A percentile compares a stretch with the other conserved stretches of the same genome.
Evolutionary conservation across 2,113 vertebrate genomes (phyloP).

Genomic region (Struthio camelus): DNA sequence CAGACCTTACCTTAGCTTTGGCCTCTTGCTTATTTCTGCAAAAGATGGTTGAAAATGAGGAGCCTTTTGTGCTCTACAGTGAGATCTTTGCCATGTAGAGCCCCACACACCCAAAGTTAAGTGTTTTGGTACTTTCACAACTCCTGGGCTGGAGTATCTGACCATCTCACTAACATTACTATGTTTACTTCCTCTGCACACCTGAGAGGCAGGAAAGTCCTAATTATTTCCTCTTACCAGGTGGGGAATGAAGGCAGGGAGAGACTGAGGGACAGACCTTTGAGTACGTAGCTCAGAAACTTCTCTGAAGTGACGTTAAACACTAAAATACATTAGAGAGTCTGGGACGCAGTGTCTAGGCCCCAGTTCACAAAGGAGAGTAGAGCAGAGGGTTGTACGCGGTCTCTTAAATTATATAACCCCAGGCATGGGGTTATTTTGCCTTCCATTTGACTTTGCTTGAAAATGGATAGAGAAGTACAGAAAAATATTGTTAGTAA

Average conservation of each 20-base stretch:
- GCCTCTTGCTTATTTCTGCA: not conserved
- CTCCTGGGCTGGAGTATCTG: not conserved
- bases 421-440: not conserved
- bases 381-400: not conserved
- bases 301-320: not conserved
- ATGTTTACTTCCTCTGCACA: not conserved
- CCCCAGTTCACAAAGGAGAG: not conserved
- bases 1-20: not conserved
- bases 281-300: not conserved
- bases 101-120: not conserved
- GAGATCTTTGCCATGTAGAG: not conserved
- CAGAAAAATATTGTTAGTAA: not conserved
- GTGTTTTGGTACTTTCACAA: not conserved
- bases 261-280: not conserved
- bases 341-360: not conserved
- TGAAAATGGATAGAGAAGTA: not conserved
- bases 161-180: not conserved
- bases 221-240: not conserved
- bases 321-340: not conserved
- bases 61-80: not conserved
- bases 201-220: not conserved
- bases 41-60: not conserved
- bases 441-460: constrained; percentile 7
- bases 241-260: not conserved
- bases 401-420: not conserved